phyloP scores from a whole-genome alignment of 2,797 vertebrate genomes.

The Microctenopoma lineatum region DNA sequence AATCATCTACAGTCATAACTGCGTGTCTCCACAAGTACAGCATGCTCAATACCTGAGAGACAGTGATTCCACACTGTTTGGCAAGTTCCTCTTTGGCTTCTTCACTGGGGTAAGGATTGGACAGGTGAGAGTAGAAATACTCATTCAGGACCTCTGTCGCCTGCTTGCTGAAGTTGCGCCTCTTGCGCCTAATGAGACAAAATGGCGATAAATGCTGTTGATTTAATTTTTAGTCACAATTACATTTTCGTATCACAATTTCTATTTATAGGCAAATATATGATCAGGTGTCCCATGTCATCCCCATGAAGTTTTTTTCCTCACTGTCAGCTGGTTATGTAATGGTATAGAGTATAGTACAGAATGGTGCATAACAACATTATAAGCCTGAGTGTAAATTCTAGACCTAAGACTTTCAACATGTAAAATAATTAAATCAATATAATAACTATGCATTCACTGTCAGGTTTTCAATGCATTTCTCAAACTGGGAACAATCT shows the following conservation, averaged over 20 bases:
- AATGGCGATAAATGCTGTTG: neutral
- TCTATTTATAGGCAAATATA: neutral
- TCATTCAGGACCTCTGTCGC: slow-evolving; percentile 99
- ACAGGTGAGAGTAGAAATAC: slow-evolving; percentile 99
- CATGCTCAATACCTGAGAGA: slow-evolving; percentile 90
- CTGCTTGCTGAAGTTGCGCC: slow-evolving; percentile 99
- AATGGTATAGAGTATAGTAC: neutral
- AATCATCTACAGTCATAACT: neutral
- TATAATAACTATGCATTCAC: no score
- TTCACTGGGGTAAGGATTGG: slow-evolving; percentile 99
- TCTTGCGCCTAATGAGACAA: slow-evolving; percentile 88
- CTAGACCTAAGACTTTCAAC: no score
- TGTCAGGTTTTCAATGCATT: no score
- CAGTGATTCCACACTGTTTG: slow-evolving; percentile 96
- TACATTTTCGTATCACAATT: neutral
- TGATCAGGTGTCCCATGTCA: neutral
- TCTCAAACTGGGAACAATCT: no score
- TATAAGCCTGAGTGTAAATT: neutral
- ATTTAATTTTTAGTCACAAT: neutral
- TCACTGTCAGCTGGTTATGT: neutral
- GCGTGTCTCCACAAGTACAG: neutral
- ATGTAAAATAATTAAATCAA: neutral
- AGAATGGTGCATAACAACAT: neutral
- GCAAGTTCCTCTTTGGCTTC: slow-evolving; percentile 99
- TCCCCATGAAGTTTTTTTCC: neutral